Percentiles rank a stretch among this genome's conserved stretches.
phyloP scores from a whole-genome alignment of 2,888 invertebrate genomes.

The Torymus auratus region DNA sequence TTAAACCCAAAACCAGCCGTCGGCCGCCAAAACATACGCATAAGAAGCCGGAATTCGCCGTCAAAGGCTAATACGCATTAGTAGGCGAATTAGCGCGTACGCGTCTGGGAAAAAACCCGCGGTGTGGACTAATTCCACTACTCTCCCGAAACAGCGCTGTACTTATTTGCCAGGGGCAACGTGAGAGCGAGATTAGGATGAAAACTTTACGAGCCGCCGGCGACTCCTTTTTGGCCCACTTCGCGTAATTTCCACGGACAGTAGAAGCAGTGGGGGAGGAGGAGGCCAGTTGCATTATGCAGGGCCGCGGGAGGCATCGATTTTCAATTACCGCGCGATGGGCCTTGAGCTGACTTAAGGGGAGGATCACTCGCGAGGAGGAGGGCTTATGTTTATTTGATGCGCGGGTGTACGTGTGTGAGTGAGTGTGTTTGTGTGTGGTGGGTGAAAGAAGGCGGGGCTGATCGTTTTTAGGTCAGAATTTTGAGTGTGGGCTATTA shows the following conservation, averaged over 20 bases:
- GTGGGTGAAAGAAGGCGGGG: no score
- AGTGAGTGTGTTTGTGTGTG: no score
- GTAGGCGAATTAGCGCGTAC: conserved; percentile 24
- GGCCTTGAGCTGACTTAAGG: no score
- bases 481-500: no score
- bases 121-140: neutral
- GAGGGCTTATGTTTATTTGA: neutral
- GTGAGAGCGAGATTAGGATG: conserved; percentile 40
- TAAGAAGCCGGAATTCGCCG: no score
- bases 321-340: conserved; percentile 53
- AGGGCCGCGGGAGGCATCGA: conserved; percentile 36
- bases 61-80: conserved; percentile 11
- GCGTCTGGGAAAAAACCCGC: neutral
- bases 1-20: no score
- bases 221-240: conserved; percentile 30
- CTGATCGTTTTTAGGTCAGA: no score
- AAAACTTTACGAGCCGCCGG: conserved; percentile 45
- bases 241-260: conserved; percentile 17
- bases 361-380: no score
- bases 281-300: conserved; percentile 29
- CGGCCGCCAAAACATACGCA: no score
- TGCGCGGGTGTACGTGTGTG: neutral
- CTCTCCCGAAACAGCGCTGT: neutral
- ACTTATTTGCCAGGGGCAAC: conserved; percentile 40
- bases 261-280: no score